A percentile compares a stretch with the other conserved stretches of the same genome.
These are phyloP conservation scores for Ectropis crepuscularia DNA, from an alignment of 2,888 invertebrate genomes.

Conservation along the genomic window DNA sequence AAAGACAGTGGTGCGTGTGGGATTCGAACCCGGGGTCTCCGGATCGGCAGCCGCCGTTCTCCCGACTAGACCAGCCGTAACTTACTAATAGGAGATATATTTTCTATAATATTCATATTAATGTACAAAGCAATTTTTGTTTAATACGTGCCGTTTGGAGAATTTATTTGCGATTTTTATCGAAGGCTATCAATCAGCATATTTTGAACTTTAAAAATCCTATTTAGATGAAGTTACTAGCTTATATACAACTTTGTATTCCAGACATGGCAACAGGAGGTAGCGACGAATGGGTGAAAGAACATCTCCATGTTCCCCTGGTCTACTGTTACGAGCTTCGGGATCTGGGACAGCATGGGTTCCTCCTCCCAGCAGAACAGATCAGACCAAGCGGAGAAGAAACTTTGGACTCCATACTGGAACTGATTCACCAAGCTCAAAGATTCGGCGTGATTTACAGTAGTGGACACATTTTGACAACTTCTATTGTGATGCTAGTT, in stretches of 20 bases:
- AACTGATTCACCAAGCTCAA: slow-evolving; percentile 63
- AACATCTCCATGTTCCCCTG: slow-evolving; percentile 57
- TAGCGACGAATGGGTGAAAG: slow-evolving; percentile 70
- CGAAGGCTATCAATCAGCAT: too few species aligned
- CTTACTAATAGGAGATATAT: too few species aligned
- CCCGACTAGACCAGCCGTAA: too few species aligned
- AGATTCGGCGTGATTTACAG: slow-evolving; percentile 54
- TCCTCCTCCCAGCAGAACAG: slow-evolving; percentile 84
- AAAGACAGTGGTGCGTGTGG: too few species aligned
- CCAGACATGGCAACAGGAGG: slow-evolving; percentile 50
- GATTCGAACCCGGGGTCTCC: too few species aligned
- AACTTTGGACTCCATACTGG: slow-evolving; percentile 78
- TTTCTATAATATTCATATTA: too few species aligned
- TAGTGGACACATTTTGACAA: slow-evolving; percentile 23
- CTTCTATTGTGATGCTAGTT: slow-evolving; percentile 19
- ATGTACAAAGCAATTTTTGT: too few species aligned
- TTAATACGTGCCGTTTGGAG: too few species aligned
- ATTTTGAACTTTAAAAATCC: too few species aligned
- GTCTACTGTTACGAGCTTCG: slow-evolving; percentile 78
- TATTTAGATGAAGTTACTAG: too few species aligned
- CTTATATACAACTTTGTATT: neutral
- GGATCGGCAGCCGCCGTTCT: too few species aligned
- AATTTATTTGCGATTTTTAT: too few species aligned
- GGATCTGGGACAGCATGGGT: slow-evolving; percentile 85
- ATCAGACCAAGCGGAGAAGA: slow-evolving; percentile 83